Evolutionary conservation across 2,797 vertebrate genomes (phyloP), one percentile per base, ranked within the genome.

Genomic region (Mallotus villosus): DNA sequence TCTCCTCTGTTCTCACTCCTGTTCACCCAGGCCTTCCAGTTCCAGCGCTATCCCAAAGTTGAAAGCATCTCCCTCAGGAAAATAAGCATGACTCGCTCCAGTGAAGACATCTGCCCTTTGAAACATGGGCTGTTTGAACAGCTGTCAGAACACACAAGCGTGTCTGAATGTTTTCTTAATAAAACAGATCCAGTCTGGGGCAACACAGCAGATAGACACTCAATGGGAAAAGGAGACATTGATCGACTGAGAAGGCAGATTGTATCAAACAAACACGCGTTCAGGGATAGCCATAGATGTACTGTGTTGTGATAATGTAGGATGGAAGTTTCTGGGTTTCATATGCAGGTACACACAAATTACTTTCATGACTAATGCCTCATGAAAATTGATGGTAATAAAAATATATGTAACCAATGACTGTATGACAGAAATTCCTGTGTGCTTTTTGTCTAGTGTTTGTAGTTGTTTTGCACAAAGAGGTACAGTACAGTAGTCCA

Each of bases 61-160:
- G 88, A 84, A 91, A 91, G 88, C 88, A 81, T 91, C 90, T 94
- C 90, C 90, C 85, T 25, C 88, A 93, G 91, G 90, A 92, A 92
- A 94, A 92, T 88, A 92, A 94, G 90, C 92, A 92, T 29, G 90
- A 89, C 84, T 90, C 88, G 89, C 88, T 92, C 88, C 87, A 87
- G 83, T 87, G 88, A 92, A 92, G 92, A 92, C 93, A 93, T 94
- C 92, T 94, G 92, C 91, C 92, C 92, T 92, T 92, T 91, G 88
- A 92, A 93, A 91, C 55, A 87, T 87, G 76, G 68, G 90, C 87
- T 93, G 93, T 94, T 94, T 93, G 89, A 93, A 94, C 93, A 94
- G 93, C 92, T 93, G 92, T 89, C 86, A 86, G 87, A 85, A 83
- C 88, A 75, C 83, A 78, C 82, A 76, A n/a, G 85, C 76, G 78